Evolutionary conservation across 1,140 invertebrate species (phyloP).

Genomic region (Rhizoglyphus robini): DNA sequence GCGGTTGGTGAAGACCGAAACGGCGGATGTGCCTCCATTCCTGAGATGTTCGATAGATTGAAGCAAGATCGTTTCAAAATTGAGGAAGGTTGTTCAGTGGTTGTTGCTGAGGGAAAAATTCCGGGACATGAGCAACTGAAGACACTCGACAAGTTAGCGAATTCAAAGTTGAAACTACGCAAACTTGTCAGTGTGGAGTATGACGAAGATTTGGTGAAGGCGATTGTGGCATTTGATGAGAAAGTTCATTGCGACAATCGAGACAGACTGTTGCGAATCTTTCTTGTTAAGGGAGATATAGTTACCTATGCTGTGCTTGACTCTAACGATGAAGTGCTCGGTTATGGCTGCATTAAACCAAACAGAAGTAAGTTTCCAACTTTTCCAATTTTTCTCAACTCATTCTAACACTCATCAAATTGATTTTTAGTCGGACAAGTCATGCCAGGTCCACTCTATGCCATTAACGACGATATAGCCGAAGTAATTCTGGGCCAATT

Average conservation of each 20-base stretch:
- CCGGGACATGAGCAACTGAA: neutral
- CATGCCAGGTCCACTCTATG: slow-evolving; percentile 16
- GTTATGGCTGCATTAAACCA: slow-evolving; percentile 19
- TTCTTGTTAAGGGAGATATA: neutral
- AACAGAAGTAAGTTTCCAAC: neutral
- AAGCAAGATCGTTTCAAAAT: slow-evolving; percentile 3
- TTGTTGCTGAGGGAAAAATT: neutral
- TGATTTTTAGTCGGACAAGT: neutral
- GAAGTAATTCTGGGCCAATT: neutral
- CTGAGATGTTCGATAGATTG: neutral
- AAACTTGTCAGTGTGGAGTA: neutral
- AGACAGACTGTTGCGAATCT: neutral
- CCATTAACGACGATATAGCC: neutral
- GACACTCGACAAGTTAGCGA: neutral
- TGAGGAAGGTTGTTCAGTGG: slow-evolving; percentile 1
- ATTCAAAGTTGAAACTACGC: neutral
- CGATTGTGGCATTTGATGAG: slow-evolving; percentile 11
- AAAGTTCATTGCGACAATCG: slow-evolving; percentile 14
- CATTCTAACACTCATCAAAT: neutral
- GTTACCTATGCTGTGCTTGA: slow-evolving; percentile 9
- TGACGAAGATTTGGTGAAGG: slow-evolving; percentile 5
- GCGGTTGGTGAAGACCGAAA: neutral
- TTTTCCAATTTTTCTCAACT: neutral
- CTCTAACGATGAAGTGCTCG: neutral
- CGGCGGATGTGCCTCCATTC: neutral